Percentiles rank a stretch among this genome's conserved stretches.
These are phyloP conservation scores for Notothenia rossii DNA, from an alignment of 2,113 vertebrate species.

Conservation along the genomic window DNA sequence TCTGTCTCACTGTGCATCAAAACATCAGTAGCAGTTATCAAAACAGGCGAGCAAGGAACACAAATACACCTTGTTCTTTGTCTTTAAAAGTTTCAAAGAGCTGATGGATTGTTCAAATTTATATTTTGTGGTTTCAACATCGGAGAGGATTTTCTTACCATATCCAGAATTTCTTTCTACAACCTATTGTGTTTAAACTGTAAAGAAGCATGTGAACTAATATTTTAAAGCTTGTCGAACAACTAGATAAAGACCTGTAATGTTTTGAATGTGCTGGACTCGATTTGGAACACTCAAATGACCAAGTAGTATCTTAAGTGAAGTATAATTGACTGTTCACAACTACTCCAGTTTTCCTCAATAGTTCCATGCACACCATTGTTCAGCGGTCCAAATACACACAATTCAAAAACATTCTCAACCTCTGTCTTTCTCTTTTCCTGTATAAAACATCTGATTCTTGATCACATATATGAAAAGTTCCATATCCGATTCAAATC, in stretches of 20 bases:
- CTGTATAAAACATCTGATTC: neutral
- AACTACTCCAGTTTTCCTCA: neutral
- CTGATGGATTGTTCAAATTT: neutral
- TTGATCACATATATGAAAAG: neutral
- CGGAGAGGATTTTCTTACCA: neutral
- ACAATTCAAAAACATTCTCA: neutral
- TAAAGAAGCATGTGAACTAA: neutral
- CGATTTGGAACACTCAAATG: neutral
- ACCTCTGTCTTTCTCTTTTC: neutral
- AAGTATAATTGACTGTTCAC: neutral
- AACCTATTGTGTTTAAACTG: neutral
- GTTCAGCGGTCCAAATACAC: neutral
- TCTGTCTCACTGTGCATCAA: neutral
- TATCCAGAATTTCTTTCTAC: neutral
- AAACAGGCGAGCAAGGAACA: slow-evolving; percentile 1
- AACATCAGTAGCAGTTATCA: neutral
- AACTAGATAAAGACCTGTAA: neutral
- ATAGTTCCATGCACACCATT: neutral
- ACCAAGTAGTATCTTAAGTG: neutral
- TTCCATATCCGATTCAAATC: neutral
- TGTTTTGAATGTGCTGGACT: neutral
- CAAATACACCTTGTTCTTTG: neutral
- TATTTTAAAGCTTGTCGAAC: neutral
- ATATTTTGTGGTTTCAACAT: neutral
- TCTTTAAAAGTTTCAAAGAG: slow-evolving; percentile 11